Conservation (phyloP, 2,888 invertebrate genomes). For the Plagodis pulveraria region DNA sequence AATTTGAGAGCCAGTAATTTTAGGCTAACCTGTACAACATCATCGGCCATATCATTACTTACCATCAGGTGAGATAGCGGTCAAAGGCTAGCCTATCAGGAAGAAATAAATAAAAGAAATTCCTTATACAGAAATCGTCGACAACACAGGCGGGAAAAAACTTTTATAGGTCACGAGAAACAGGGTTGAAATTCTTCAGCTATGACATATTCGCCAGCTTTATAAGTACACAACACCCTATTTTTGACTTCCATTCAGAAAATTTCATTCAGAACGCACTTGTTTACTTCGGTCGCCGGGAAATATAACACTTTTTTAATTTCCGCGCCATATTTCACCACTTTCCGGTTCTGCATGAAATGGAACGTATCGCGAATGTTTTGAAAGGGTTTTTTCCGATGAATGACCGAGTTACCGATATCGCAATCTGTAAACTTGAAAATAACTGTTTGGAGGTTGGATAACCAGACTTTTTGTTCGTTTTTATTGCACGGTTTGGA, state of each 20-base stretch:
- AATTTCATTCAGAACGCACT: not conserved
- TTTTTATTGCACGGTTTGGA: too few relatives aligned
- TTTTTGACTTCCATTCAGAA: conserved; percentile 3
- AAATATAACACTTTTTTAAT: conserved; percentile 23
- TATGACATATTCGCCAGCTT: not conserved
- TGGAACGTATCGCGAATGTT: conserved; percentile 13
- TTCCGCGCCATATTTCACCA: conserved; percentile 9
- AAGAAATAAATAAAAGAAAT: too few relatives aligned
- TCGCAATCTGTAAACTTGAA: conserved; percentile 1
- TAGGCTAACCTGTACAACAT: too few relatives aligned
- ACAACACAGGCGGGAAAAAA: too few relatives aligned
- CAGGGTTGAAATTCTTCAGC: too few relatives aligned
- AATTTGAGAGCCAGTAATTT: too few relatives aligned
- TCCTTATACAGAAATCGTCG: too few relatives aligned
- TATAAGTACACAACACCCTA: not conserved
- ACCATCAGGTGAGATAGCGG: too few relatives aligned
- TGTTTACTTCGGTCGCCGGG: conserved; percentile 7
- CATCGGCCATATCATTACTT: too few relatives aligned
- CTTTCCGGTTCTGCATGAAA: conserved; percentile 7
- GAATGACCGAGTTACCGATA: conserved; percentile 6
- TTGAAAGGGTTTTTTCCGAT: conserved; percentile 5
- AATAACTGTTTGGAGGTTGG: not conserved
- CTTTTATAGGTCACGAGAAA: too few relatives aligned
- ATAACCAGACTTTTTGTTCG: too few relatives aligned
- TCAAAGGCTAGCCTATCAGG: too few relatives aligned